phyloP scores from a whole-genome alignment of 2,888 invertebrate species.

The Amphimallon solstitiale region DNA sequence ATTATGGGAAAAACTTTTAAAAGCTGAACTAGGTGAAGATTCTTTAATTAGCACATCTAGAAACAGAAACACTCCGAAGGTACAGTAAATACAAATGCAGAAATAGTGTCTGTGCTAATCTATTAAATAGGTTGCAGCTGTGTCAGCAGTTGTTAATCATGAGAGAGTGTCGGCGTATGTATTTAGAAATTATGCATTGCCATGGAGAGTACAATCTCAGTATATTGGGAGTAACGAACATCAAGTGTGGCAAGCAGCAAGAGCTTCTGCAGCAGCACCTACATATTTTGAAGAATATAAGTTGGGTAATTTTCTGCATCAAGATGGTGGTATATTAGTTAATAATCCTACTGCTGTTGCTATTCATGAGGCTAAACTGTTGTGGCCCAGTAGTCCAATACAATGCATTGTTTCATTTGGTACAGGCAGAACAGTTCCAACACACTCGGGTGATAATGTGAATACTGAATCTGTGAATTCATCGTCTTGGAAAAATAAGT shows the following conservation, averaged over 20 bases:
- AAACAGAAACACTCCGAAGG: slow-evolving; percentile 68
- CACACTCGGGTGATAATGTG: slow-evolving; percentile 54
- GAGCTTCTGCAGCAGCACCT: slow-evolving; percentile 92
- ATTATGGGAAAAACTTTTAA: slow-evolving; percentile 82
- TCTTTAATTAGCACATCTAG: slow-evolving; percentile 70
- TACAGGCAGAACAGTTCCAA: slow-evolving; percentile 72
- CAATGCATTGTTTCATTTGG: slow-evolving; percentile 87
- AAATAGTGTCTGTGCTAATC: neutral
- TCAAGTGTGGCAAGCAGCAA: slow-evolving; percentile 82
- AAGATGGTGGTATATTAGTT: slow-evolving; percentile 85
- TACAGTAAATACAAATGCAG: slow-evolving; percentile 46
- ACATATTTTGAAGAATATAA: slow-evolving; percentile 88
- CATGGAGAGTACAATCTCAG: slow-evolving; percentile 74
- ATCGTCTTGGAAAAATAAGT: slow-evolving; percentile 80
- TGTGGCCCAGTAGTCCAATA: slow-evolving; percentile 81
- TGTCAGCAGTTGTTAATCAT: slow-evolving; percentile 84
- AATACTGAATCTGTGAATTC: slow-evolving; percentile 54
- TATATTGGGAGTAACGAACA: slow-evolving; percentile 78
- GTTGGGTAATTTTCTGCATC: slow-evolving; percentile 75
- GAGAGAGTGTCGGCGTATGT: slow-evolving; percentile 78
- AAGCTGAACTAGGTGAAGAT: slow-evolving; percentile 71
- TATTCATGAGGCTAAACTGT: slow-evolving; percentile 83
- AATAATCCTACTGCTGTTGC: slow-evolving; percentile 92
- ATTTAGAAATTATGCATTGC: slow-evolving; percentile 86
- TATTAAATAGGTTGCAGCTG: slow-evolving; percentile 72